Conservation (phyloP, 2,888 invertebrate genomes). For the Thecophora atra region DNA sequence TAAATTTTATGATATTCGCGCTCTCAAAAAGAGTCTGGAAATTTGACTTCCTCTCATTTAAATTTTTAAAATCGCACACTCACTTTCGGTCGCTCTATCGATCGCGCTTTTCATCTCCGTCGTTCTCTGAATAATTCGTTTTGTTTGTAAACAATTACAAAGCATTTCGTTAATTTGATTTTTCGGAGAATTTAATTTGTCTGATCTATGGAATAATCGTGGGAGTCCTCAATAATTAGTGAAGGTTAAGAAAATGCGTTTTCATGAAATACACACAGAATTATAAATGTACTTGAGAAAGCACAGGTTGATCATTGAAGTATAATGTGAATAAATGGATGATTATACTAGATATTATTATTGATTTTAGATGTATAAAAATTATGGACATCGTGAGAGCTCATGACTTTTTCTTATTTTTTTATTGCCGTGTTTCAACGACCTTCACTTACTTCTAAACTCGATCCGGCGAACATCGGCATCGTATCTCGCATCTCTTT, state of each 20-base stretch:
- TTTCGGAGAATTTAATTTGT: slow-evolving; percentile 6
- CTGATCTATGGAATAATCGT: not conserved
- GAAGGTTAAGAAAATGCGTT: too few species aligned
- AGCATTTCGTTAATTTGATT: slow-evolving; percentile 20
- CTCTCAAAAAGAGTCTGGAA: not conserved
- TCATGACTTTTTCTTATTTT: not conserved
- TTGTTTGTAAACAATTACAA: slow-evolving; percentile 35
- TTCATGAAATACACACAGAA: too few species aligned
- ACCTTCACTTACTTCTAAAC: slow-evolving; percentile 40
- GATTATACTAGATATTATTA: too few species aligned
- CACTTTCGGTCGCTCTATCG: slow-evolving; percentile 16
- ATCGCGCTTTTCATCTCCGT: slow-evolving; percentile 29
- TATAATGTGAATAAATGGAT: not conserved
- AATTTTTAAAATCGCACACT: not conserved
- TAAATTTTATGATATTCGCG: not conserved
- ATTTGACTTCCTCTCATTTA: not conserved
- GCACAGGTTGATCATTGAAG: too few species aligned
- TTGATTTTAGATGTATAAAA: too few species aligned
- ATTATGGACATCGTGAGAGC: too few species aligned
- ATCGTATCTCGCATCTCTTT: slow-evolving; percentile 40
- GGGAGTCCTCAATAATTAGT: too few species aligned
- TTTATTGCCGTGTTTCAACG: not conserved
- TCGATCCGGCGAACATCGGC: slow-evolving; percentile 39
- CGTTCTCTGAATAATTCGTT: slow-evolving; percentile 8
- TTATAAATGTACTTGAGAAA: too few species aligned